Conservation (phyloP, 1,140 invertebrate species). For the Leptinotarsa defecta region DNA sequence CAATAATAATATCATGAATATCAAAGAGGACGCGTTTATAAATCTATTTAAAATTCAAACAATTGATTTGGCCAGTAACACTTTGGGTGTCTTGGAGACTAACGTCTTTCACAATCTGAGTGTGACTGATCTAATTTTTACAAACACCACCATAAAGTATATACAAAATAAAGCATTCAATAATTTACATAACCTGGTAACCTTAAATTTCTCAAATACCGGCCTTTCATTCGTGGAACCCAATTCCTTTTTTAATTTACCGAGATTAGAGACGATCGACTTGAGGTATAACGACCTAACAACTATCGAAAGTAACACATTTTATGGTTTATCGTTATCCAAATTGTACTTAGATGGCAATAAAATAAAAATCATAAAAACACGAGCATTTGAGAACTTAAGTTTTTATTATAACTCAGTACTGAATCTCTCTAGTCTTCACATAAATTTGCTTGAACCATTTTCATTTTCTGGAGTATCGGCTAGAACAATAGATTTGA, state of each 20-base stretch:
- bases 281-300: neutral
- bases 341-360: neutral
- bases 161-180: neutral
- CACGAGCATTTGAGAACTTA: neutral
- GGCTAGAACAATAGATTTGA: neutral
- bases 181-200: neutral
- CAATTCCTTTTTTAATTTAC: neutral
- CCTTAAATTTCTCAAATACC: neutral
- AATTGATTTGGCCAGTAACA: slow-evolving; percentile 8
- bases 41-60: neutral
- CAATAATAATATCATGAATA: slow-evolving; percentile 2
- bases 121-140: neutral
- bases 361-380: neutral
- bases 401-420: neutral
- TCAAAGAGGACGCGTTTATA: neutral
- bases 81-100: neutral
- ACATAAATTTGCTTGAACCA: neutral
- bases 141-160: neutral
- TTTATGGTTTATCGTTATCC: neutral
- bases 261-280: neutral
- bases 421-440: neutral
- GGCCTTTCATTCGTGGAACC: neutral
- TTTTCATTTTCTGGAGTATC: neutral
- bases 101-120: neutral
- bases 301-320: neutral